phyloP scores from a whole-genome alignment of 2,113 vertebrate genomes.

The Okapia johnstoni region DNA sequence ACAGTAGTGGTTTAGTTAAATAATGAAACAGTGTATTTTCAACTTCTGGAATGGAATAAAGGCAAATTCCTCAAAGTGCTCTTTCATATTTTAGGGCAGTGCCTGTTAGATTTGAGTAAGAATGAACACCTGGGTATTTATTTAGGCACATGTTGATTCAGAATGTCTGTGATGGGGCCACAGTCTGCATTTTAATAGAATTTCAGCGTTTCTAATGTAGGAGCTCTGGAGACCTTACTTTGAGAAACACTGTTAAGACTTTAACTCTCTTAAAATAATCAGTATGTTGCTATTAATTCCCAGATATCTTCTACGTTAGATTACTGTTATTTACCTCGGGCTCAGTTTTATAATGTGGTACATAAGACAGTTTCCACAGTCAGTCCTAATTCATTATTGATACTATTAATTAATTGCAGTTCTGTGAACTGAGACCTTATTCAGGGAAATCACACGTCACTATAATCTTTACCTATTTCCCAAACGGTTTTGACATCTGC shows the following conservation, averaged over 20 bases:
- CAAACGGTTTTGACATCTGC: not conserved
- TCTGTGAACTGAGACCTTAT: not conserved
- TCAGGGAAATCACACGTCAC: not conserved
- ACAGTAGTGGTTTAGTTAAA: not conserved
- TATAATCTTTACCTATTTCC: not conserved
- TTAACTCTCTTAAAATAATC: not conserved
- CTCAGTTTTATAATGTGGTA: not conserved
- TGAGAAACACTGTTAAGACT: not conserved
- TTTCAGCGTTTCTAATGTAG: not conserved
- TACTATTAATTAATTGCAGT: not conserved
- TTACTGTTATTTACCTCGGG: not conserved
- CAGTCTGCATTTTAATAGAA: not conserved
- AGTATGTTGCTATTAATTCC: not conserved
- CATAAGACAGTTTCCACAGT: not conserved
- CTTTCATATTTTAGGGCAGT: not conserved
- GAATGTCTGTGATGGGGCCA: not conserved
- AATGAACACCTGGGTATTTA: not conserved
- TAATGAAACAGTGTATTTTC: not conserved
- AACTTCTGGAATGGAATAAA: not conserved
- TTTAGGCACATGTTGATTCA: not conserved
- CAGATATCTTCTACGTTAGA: not conserved
- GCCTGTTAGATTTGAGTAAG: not conserved
- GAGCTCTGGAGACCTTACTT: not conserved
- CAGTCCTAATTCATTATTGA: not conserved
- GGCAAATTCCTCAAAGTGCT: not conserved